Percentiles rank a stretch among this genome's conserved stretches.
Evolutionary conservation across 2,113 vertebrate species (phyloP).

Genomic region (Xiphophorus maculatus): DNA sequence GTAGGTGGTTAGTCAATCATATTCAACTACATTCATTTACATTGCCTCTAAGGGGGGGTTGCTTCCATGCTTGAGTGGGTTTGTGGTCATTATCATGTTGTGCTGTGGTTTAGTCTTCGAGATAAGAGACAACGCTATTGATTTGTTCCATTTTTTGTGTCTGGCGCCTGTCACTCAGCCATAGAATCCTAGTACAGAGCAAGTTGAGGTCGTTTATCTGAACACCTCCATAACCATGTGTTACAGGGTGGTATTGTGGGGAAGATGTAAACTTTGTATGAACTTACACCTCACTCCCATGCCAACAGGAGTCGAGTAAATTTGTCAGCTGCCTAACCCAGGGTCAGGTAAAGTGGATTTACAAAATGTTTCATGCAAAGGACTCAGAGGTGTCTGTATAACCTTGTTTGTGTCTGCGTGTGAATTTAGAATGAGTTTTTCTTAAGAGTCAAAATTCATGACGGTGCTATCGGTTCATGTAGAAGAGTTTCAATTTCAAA

Average conservation of each 20-base stretch:
- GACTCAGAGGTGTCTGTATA: conserved; percentile 22
- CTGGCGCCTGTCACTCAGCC: conserved; percentile 63
- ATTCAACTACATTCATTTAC: conserved; percentile 58
- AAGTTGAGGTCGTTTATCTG: conserved; percentile 53
- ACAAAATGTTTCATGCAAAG: conserved; percentile 25
- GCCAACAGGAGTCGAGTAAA: conserved; percentile 19
- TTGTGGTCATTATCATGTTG: conserved; percentile 69
- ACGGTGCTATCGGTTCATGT: conserved; percentile 27
- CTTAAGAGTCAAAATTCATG: conserved; percentile 27
- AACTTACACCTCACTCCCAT: conserved; percentile 46
- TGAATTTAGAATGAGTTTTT: conserved; percentile 52
- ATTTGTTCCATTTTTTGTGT: conserved; percentile 66
- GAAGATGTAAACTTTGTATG: conserved; percentile 64
- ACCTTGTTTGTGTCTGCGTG: conserved; percentile 14
- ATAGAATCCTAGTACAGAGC: conserved; percentile 44
- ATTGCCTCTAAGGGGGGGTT: conserved; percentile 47
- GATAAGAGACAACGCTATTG: conserved; percentile 64
- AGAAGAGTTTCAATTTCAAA: conserved; percentile 17
- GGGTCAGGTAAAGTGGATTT: conserved; percentile 49
- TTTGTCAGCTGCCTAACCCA: conserved; percentile 36
- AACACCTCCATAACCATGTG: conserved; percentile 23
- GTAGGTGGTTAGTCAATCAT: conserved; percentile 62
- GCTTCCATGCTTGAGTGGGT: conserved; percentile 62
- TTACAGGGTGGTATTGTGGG: conserved; percentile 31
- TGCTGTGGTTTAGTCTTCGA: conserved; percentile 57